Percentiles rank a stretch among this genome's conserved stretches.
These are phyloP conservation scores for Xestia c-nigrum DNA, from an alignment of 2,888 invertebrate genomes.

Conservation along the genomic window DNA sequence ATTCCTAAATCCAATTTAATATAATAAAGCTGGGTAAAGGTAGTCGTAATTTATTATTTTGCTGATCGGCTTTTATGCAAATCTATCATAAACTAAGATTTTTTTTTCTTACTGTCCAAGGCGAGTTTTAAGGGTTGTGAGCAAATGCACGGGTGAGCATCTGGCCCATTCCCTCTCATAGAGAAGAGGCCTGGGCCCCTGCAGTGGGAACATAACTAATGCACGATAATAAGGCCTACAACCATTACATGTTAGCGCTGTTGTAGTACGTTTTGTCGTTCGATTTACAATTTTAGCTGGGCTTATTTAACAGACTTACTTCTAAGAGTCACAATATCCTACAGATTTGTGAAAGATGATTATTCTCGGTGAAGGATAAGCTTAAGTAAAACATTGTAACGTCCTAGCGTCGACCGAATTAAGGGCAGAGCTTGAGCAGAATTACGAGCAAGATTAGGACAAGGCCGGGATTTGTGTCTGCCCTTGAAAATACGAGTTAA, in stretches of 20 bases:
- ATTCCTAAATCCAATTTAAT: conserved; percentile 34
- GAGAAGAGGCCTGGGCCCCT: too few relatives aligned
- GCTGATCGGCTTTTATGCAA: neutral
- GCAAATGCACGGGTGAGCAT: neutral
- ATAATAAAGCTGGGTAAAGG: conserved; percentile 1
- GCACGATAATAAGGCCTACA: neutral
- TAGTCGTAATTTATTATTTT: conserved; percentile 18
- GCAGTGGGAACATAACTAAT: too few relatives aligned
- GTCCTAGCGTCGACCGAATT: conserved; percentile 28
- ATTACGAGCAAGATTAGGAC: conserved; percentile 50
- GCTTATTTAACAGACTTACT: neutral
- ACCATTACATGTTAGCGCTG: neutral
- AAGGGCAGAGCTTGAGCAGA: conserved; percentile 23
- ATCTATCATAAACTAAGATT: neutral
- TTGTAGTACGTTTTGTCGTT: neutral
- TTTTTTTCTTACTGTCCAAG: neutral
- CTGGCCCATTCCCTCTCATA: too few relatives aligned
- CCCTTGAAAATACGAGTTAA: conserved; percentile 18
- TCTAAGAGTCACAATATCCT: neutral
- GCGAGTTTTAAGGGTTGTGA: neutral
- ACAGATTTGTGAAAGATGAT: conserved; percentile 24
- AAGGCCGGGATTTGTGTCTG: conserved; percentile 16
- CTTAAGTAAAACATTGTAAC: conserved; percentile 40
- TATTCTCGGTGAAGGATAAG: conserved; percentile 33
- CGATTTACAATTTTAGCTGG: neutral